These are phyloP conservation scores for Megaustenia siamemsis DNA, from an alignment of 2,888 invertebrate species.

Conservation along the genomic window DNA sequence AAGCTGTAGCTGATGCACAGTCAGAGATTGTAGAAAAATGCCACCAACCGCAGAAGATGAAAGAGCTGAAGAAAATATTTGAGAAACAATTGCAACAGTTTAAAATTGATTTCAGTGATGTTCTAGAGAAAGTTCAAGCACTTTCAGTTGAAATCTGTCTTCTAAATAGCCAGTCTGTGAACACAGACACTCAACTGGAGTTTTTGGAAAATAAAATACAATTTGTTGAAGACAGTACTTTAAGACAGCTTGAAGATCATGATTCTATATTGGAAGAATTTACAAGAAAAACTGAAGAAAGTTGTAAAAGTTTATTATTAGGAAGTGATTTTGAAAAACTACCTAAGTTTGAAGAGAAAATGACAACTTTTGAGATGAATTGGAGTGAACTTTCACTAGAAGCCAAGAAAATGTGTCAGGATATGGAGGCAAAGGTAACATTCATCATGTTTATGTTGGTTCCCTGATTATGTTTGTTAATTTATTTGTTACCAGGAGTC, in stretches of 20 bases:
- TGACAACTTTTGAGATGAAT: neutral
- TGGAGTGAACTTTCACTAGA: neutral
- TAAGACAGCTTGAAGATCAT: neutral
- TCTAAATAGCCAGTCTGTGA: too few species aligned
- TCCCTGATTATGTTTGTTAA: neutral
- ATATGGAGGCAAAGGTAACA: neutral
- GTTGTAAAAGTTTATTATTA: neutral
- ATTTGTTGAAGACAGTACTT: neutral
- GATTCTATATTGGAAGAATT: neutral
- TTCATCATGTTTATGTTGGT: neutral
- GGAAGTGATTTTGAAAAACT: neutral
- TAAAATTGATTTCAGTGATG: neutral
- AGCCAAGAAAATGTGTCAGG: neutral
- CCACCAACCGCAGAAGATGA: neutral
- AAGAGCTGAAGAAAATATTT: neutral
- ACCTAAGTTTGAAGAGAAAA: conserved; percentile 1
- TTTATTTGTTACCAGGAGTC: neutral
- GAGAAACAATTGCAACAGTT: neutral
- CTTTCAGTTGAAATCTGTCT: too few species aligned
- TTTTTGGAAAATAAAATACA: neutral
- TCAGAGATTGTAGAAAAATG: neutral
- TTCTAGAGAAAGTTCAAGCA: too few species aligned
- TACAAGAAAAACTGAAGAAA: neutral
- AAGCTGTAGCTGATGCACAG: neutral
- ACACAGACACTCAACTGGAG: too few species aligned